Base-by-base conservation (phyloP, 1,140 invertebrate species). In the Drosophila paulistorum region DNA sequence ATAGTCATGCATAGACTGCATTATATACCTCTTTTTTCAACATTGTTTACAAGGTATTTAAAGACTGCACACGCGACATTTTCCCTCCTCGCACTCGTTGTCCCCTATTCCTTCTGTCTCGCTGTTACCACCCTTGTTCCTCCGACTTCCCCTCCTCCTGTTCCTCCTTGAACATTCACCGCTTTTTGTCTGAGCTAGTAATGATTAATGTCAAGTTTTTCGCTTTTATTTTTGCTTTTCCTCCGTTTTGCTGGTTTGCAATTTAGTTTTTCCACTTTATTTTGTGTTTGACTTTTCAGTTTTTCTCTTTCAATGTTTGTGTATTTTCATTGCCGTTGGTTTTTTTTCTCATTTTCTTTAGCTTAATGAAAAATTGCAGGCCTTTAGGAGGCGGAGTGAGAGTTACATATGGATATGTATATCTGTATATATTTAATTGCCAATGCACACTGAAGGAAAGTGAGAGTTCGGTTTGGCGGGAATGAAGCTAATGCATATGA, bases 161-260 rank as follows among this genome's bases (percentile, higher is more conserved):
- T 33, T 20, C 14, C 11, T 11, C 11, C 55, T 37, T n/a, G 14
- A 35, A 17, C 42, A n/a, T 57, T 30, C 13, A 48, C 55, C 30
- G 64, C 76, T 68, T 77, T 85, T 79, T 82, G 78, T 79, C 77
- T 83, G 75, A 71, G 66, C 77, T 89, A 72, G 67, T 61, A 90
- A 89, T 89, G 84, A 89, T 90, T 89, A 89, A 89, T 89, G 84
- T 77, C 61, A 71, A 77, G 77, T 82, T 82, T 82, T 87, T 85
- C 7, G 45, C 63, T 61, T 68, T 57, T 68, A 79, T 82, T 82
- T 87, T 85, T 10, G 45, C 63, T 57, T 68, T 57, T 68, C 35
- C 64, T 76, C 37, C 67, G 69, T 71, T 82, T 79, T 75, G 74
- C 71, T 58, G 70, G 41, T 33, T 75, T 65, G 64, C 67, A 77